Conservation (phyloP, 2,113 vertebrate genomes). For the Salvelinus alpinus region DNA sequence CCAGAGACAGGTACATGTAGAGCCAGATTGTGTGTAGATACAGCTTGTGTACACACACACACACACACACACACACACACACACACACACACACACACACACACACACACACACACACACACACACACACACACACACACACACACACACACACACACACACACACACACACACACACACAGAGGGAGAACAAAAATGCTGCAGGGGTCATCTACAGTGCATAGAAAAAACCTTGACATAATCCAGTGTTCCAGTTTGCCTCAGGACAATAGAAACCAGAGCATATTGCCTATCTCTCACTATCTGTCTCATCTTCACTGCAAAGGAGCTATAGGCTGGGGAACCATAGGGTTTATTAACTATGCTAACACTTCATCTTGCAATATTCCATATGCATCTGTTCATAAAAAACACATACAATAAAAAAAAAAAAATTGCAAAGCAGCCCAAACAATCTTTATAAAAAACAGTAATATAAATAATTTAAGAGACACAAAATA, state of each 20-base stretch:
- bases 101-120: neutral
- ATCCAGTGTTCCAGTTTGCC: conserved; percentile 33
- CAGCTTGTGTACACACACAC: neutral
- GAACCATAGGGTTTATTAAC: neutral
- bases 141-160: neutral
- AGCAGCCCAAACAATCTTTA: neutral
- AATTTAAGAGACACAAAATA: neutral
- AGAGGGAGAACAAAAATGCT: conserved; percentile 27
- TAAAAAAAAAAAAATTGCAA: neutral
- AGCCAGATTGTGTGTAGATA: neutral
- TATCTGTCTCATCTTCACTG: conserved; percentile 5
- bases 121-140: neutral
- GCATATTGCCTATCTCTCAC: conserved; percentile 4
- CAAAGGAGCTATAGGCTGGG: conserved; percentile 17
- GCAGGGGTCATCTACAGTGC: conserved; percentile 53
- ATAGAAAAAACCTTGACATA: conserved; percentile 58
- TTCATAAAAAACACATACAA: neutral
- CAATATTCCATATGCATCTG: neutral
- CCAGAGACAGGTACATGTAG: conserved; percentile 33
- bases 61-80: too few relatives aligned
- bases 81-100: too few relatives aligned
- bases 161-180: conserved; percentile 11
- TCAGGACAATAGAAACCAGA: conserved; percentile 46
- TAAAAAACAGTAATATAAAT: neutral
- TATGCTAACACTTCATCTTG: neutral